Evolutionary conservation across 2,888 invertebrate genomes (phyloP), one percentile per base, ranked within the genome.

Genomic region (Synergus japonicus): DNA sequence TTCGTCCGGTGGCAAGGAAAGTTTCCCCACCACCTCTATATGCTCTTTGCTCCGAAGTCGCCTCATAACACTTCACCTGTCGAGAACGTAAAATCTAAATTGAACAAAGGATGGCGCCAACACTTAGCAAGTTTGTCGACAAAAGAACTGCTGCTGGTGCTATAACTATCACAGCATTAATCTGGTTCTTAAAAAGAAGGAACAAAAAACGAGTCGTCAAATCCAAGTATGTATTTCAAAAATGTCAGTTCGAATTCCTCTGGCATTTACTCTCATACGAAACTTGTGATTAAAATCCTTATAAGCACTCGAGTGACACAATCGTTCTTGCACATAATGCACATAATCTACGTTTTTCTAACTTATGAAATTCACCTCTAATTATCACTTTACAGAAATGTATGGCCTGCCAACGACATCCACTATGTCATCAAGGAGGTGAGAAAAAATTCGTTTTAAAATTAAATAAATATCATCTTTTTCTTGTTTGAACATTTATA

Each of bases 391-490:
- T 92, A 80, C 88, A 93, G 94, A 90, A 93, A 93, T 90, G 91
- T 90, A 54, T 93, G 93, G 87, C 94, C 95, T 3, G 95, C 95
- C 87, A 95, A 96, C 87, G 96, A 96, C 90, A 95, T 97, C 82
- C 95, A 96, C 87, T 97, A 97, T 90, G 94, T 96, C 93, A 97
- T 97, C 83, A 95, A 95, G 84, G 96, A 97, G 87, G 92, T 92
- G 81, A 87, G 83, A 80, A 93, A 83, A 37, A 49, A 29, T 29
- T 46, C 43, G 5, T 54, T 69, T 76, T 64, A 41, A 76, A 37
- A 43, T n/a, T 41, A 41, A 4, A n/a, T 22, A 18, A 49, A 29
- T 8, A 46, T 69, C 10, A 63, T 37, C 44, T 18, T 76, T 37
- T 41, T 63, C 49, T 13, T 66, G 2, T 29, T 18, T 49, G 46